Conservation (phyloP, 53 echinoderm and acorn worm genomes). For the Holothuria leucospilota region DNA sequence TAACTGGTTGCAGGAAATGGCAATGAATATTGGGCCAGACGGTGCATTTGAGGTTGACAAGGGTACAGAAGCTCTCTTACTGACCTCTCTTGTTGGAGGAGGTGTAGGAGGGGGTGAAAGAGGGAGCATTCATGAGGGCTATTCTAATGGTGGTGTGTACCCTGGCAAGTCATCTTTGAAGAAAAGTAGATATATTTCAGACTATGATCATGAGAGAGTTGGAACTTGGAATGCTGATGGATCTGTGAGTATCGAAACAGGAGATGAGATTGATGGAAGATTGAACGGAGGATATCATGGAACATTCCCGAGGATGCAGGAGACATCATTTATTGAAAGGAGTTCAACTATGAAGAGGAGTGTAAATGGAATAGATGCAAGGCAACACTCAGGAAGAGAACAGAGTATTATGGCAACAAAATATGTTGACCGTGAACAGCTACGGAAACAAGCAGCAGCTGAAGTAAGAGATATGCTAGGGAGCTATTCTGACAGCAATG, state of each 20-base stretch:
- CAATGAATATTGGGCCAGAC: conserved; percentile 8
- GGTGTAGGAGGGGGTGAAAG: not conserved
- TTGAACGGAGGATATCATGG: not conserved
- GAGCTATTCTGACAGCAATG: not conserved
- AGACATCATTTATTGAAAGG: conserved; percentile 39
- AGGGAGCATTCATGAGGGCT: not conserved
- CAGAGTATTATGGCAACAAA: not conserved
- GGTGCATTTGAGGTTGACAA: not conserved
- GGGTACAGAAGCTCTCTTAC: conserved; percentile 14
- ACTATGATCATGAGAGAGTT: not conserved
- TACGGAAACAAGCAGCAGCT: conserved; percentile 7
- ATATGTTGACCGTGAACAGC: not conserved
- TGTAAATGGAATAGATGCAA: not conserved
- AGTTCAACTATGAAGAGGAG: not conserved
- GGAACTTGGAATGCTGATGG: conserved; percentile 11
- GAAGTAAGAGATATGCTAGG: conserved; percentile 9
- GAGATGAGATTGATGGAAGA: conserved; percentile 9
- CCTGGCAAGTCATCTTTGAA: conserved; percentile 18
- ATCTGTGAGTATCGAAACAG: conserved; percentile 13
- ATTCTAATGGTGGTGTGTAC: not conserved
- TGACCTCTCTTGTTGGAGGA: conserved; percentile 24
- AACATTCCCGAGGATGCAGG: conserved; percentile 35
- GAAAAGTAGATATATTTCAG: not conserved
- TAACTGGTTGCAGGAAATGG: not conserved
- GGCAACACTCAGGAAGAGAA: too few relatives aligned